A percentile compares a stretch with the other conserved stretches of the same genome.
Evolutionary conservation across 2,113 vertebrate species (phyloP).

Genomic region (Martes martes): DNA sequence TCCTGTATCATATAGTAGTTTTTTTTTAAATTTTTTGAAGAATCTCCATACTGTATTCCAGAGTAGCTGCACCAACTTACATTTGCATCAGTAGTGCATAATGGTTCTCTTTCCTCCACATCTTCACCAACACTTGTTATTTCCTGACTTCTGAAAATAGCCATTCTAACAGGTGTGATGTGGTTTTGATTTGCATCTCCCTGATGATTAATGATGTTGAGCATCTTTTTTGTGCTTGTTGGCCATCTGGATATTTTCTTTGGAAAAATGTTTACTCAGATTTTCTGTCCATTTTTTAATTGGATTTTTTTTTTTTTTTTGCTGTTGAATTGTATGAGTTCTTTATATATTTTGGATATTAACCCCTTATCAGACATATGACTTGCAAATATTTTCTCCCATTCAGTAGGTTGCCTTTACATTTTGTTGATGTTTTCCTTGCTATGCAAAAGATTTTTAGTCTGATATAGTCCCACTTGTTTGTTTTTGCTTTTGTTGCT

Average conservation of each 20-base stretch:
- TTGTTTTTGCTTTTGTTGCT: not conserved
- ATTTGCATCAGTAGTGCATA: not conserved
- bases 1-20: not conserved
- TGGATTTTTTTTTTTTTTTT: not conserved
- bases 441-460: not conserved
- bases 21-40: not conserved
- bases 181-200: not conserved
- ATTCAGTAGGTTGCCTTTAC: not conserved
- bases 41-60: not conserved
- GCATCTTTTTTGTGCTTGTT: not conserved
- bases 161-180: not conserved
- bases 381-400: not conserved
- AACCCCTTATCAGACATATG: not conserved
- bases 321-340: not conserved
- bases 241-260: not conserved
- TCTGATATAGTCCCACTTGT: not conserved
- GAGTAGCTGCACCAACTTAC: not conserved
- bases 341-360: not conserved
- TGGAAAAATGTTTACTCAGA: not conserved
- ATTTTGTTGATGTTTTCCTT: conserved; percentile 5
- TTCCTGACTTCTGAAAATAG: not conserved
- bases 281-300: not conserved
- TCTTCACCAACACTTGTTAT: not conserved
- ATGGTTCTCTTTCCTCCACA: not conserved
- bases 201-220: not conserved